Evolutionary conservation across 2,113 vertebrate species (phyloP), one percentile per base, ranked within the genome.

Genomic region (Macquaria ambigua): DNA sequence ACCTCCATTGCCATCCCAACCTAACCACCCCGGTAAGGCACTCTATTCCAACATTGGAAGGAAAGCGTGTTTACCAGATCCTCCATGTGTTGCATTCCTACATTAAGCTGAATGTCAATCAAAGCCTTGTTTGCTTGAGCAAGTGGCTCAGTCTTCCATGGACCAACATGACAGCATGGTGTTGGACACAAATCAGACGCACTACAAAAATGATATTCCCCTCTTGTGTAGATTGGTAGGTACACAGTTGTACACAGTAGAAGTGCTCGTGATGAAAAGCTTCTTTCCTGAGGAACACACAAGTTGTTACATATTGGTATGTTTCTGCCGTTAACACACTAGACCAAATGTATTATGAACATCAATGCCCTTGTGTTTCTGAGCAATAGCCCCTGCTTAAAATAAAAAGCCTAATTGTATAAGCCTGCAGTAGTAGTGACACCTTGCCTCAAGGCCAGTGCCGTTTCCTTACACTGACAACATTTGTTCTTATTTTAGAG

Each of bases 71-170:
- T 90, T 89, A 86, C 82, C 77, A 80, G 68, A 71, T 81, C 71
- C 55, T 85, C 83, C 83, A 80, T 81, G 85, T 82, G 86, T 53
- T 81, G 78, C 69, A 70, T 83, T 77, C 72, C 67, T 80, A 75
- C 80, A 83, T 87, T 79, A 61, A 79, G 70, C 86, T 23, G 58
- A 84, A 64, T 61, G 81, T 83, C 90, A 90, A 84, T 91, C 89
- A 92, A 84, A 86, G 56, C n/a, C 73, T 39, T 78, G 69, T 55
- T 87, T 82, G 71, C 82, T 70, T 50, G 34, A 37, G 62, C 46
- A 34, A 58, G 20, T 71, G 76, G 31, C 50, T 67, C 77, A 63
- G 43, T 70, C 28, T 55, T 86, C 39, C 5, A 39, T 11, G 0
- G 84, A 64, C 52, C 68, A 56, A 83, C 71, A 67, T 74, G 74